Conservation (phyloP, 2,888 invertebrate genomes). For the Scaptomyza parva region DNA sequence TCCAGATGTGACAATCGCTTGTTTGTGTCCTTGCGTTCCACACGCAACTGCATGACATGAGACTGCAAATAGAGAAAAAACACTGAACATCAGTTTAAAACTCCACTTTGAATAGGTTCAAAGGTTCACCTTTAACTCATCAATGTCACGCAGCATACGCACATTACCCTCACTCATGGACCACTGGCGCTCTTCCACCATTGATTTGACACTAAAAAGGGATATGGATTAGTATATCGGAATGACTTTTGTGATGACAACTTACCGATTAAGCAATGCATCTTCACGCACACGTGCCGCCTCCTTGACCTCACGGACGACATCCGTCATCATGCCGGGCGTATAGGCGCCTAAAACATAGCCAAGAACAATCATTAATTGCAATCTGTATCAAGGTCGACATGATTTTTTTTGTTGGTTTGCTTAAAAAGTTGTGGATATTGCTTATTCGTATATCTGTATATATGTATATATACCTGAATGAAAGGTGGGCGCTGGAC, state of each 20-base stretch:
- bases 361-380: slow-evolving; percentile 1
- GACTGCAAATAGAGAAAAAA: slow-evolving; percentile 85
- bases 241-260: not conserved
- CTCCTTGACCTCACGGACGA: slow-evolving; percentile 90
- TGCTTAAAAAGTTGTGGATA: not conserved
- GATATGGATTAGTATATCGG: not conserved
- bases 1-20: slow-evolving; percentile 89
- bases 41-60: slow-evolving; percentile 88
- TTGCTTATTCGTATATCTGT: not conserved
- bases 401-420: not conserved
- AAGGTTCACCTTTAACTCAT: slow-evolving; percentile 84
- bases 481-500: slow-evolving; percentile 85
- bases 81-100: too few species aligned
- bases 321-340: slow-evolving; percentile 90
- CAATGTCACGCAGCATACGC: slow-evolving; percentile 84
- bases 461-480: slow-evolving; percentile 82
- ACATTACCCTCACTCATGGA: slow-evolving; percentile 83
- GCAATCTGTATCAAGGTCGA: not conserved
- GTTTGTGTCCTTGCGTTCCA: slow-evolving; percentile 88
- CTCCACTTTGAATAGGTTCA: too few species aligned
- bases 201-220: slow-evolving; percentile 81
- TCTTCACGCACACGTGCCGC: slow-evolving; percentile 90
- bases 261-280: slow-evolving; percentile 86
- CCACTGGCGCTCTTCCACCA: slow-evolving; percentile 85
- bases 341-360: slow-evolving; percentile 86